Percentiles rank a stretch among this genome's conserved stretches.
phyloP scores from a whole-genome alignment of 2,113 vertebrate species.

The Vimba vimba region DNA sequence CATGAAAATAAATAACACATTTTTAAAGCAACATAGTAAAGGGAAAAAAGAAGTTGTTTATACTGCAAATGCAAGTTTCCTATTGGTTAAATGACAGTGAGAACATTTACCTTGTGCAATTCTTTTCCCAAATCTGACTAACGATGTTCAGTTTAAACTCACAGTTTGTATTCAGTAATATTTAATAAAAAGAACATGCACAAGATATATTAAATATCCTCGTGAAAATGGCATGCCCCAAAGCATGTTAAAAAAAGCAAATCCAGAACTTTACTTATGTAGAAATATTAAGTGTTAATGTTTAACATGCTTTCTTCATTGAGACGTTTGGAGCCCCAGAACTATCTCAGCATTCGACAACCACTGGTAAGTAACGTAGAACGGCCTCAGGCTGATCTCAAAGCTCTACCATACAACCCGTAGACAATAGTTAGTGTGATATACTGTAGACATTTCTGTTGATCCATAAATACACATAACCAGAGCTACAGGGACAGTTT shows the following conservation, averaged over 20 bases:
- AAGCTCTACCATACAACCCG: slow-evolving; percentile 21
- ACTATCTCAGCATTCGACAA: slow-evolving; percentile 45
- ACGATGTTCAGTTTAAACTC: background rate
- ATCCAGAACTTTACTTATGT: background rate
- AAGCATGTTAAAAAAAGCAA: background rate
- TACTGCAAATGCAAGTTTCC: background rate
- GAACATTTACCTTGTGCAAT: background rate
- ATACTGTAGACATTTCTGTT: background rate
- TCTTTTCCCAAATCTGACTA: background rate
- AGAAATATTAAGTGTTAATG: slow-evolving; percentile 41
- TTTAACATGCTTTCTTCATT: slow-evolving; percentile 57
- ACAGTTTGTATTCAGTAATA: background rate
- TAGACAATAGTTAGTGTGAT: slow-evolving; percentile 23
- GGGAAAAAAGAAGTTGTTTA: background rate
- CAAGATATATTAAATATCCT: background rate
- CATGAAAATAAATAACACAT: background rate
- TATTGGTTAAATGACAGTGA: background rate
- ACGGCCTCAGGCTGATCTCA: slow-evolving; percentile 20
- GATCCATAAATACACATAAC: slow-evolving; percentile 15
- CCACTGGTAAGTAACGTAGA: slow-evolving; percentile 55
- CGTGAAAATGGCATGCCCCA: background rate
- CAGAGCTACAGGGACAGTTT: background rate
- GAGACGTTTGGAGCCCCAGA: slow-evolving; percentile 56
- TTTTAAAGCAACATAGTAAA: background rate
- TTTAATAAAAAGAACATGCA: slow-evolving; percentile 5